phyloP scores from a whole-genome alignment of 2,888 invertebrate species.

The Volucella inflata region DNA sequence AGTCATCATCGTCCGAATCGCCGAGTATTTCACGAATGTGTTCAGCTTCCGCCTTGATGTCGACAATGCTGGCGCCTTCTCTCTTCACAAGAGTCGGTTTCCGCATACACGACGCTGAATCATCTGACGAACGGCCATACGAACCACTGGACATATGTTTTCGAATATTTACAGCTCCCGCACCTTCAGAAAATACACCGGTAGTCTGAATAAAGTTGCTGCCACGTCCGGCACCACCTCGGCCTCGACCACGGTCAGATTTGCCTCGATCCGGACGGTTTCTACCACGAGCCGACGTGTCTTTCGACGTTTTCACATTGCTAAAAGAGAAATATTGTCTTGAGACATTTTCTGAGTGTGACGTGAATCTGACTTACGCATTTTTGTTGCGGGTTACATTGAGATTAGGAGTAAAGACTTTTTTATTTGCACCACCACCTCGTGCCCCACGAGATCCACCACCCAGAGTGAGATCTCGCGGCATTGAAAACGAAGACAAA shows the following conservation, averaged over 20 bases:
- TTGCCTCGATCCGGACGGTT: conserved; percentile 79
- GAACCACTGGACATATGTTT: conserved; percentile 76
- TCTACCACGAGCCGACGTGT: conserved; percentile 78
- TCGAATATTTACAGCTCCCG: conserved; percentile 79
- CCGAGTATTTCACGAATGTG: conserved; percentile 80
- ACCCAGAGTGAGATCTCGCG: conserved; percentile 86
- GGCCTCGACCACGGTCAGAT: conserved; percentile 76
- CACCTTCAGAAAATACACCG: conserved; percentile 83
- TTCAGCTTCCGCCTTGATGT: conserved; percentile 79
- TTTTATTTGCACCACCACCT: conserved; percentile 84
- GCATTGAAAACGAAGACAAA: conserved; percentile 85
- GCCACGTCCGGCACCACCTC: conserved; percentile 76
- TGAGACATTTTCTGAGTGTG: neutral
- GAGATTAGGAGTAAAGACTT: conserved; percentile 86
- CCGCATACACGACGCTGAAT: conserved; percentile 78
- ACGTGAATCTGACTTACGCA: conserved; percentile 79
- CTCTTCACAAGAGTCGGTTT: conserved; percentile 79
- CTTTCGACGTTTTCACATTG: conserved; percentile 83
- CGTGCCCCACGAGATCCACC: conserved; percentile 76
- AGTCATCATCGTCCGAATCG: conserved; percentile 80
- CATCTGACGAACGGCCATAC: conserved; percentile 78
- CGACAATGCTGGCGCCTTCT: conserved; percentile 78
- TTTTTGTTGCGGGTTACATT: conserved; percentile 87
- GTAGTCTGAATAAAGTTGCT: conserved; percentile 81
- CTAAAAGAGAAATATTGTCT: conserved; percentile 73